Base-by-base conservation (phyloP, 2,113 vertebrate species). In the Morphnarchus princeps region DNA sequence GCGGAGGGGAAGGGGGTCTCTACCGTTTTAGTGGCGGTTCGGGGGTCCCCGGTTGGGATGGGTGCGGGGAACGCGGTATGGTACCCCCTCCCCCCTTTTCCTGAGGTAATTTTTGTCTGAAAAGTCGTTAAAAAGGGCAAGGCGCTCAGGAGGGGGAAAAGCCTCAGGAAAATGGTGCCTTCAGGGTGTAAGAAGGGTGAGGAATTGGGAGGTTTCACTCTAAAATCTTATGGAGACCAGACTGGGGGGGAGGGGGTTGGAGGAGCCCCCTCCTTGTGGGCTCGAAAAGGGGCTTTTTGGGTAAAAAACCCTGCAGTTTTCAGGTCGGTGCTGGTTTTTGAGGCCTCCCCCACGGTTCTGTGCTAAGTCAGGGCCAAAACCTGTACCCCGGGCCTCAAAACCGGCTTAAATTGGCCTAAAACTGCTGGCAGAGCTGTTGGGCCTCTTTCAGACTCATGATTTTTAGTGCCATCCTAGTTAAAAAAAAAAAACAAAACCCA, bases 401-500 rank as follows among this genome's bases (percentile, higher is more conserved):
- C 2, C 1, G 1, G 16, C 54, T 74, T 58, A 47, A 36, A 36
- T 22, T 5, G 34, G 13, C 55, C 14, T 16, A 8, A 59, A 36
- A 47, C 7, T 6, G 55, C 13, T n/a, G 73, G 12, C 25, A 14
- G 72, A 11, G 42, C 12, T 19, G 18, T 38, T 16, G 21, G 40
- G 24, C 18, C 18, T 28, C 14, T 36, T 22, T 4, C 1, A 3
- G 55, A 11, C 18, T 47, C 10, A 1, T 6, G 7, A 2, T 9
- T 22, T 59, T 47, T 22, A 17, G 24, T 29, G 34, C 13, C 20
- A 3, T 28, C 25, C 54, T 7, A 18, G 21, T 32, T 42, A 57
- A 43, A 34, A 34, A 24, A 40, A 32, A 10, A 11, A 40, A 40
- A 10, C 11, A 40, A 40, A 11, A 3, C 10, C 5, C 11, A 40